Evolutionary conservation across 2,797 vertebrate species (phyloP), one percentile per base, ranked within the genome.

Genomic region (Okamejei kenojei): DNA sequence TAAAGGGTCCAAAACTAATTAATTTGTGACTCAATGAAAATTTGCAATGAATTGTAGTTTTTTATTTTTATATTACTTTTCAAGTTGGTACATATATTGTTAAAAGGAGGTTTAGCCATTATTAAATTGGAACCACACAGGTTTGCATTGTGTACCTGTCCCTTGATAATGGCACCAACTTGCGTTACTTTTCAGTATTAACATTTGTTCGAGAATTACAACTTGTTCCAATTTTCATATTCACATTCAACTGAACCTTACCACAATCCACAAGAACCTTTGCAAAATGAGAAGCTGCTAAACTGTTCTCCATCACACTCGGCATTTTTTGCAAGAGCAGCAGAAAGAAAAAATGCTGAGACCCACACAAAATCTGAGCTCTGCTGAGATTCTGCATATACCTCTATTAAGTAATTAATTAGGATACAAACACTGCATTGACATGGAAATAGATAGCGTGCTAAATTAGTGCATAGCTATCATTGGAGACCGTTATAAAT

Each of bases 211-310:
- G 35, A 88, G 58, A 92, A 92, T 71, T 76, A 45, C 71, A 73
- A 92, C 68, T 54, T 74, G 90, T 54, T 58, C 71, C 45, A 38
- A 76, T 76, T 73, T 92, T 68, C 23, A 54, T 32, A n/a, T 92
- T 92, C 90, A 21, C 38, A n/a, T 38, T 92, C 71, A 19, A 29
- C 26, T 92, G 71, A 38, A 92, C 68, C 73, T 74, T 76, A 92
- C 68, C 90, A 92, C 35, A 45, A 92, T 68, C 90, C 90, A 58
- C 90, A 92, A 92, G 71, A 76, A 38, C 38, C 90, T 58, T 92
- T 92, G 73, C 71, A 92, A 92, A 92, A 92, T 92, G 90, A 74
- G 90, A 71, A 92, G 54, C 90, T 88, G 19, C 63, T 65, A 88
- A 88, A 32, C 84, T 35, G 84, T 88, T 68, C 84, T 21, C 84